Base-by-base conservation (phyloP, 2,888 invertebrate genomes). In the Noctua janthe region DNA sequence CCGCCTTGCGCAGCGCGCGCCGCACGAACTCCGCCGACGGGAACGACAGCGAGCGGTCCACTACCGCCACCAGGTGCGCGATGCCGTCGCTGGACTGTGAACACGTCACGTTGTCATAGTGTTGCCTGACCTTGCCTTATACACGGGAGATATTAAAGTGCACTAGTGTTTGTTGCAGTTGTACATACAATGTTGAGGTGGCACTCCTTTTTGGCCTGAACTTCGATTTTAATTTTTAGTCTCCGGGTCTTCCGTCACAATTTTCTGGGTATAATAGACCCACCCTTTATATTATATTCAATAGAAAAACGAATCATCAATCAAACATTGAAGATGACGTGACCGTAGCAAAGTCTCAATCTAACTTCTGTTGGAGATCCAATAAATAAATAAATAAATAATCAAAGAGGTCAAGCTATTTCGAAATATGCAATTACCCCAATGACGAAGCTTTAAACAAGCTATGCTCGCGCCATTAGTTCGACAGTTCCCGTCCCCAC, bases 21-120 rank as follows among this genome's bases (percentile, higher is more conserved):
- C 97, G 97, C 90, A 99, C 97, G 95, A 97, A 98, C 95, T 98
- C 98, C 0, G 98, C 98, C 7, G 98, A 98, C n/a, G 99, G 98
- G 95, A 98, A 99, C 78, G 98, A 97, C 74, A 99, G 96, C 91
- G 98, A 98, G 88, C 98, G 98, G 92, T 98, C 98, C 75, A 98
- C 98, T 80, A 97, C 97, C 69, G 98, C 98, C 88, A 98, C 92
- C 89, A 97, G 96, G 94, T 97, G 95, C 91, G 94, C 92, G 90
- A 97, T 94, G 89, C 97, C 97, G 88, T 94, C 94, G 43, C 91
- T 78, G 1, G 96, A 96, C 97, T 96, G 93, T 0, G 67, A 13
- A 69, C 66, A 59, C n/a, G n/a, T 10, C 23, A 56, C 56, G 8
- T 54, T 20, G 20, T 51, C 10, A 56, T 56, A 56, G 6, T 49